Evolutionary conservation across 2,797 vertebrate species (phyloP).

Genomic region (Anisognathus igniventris): DNA sequence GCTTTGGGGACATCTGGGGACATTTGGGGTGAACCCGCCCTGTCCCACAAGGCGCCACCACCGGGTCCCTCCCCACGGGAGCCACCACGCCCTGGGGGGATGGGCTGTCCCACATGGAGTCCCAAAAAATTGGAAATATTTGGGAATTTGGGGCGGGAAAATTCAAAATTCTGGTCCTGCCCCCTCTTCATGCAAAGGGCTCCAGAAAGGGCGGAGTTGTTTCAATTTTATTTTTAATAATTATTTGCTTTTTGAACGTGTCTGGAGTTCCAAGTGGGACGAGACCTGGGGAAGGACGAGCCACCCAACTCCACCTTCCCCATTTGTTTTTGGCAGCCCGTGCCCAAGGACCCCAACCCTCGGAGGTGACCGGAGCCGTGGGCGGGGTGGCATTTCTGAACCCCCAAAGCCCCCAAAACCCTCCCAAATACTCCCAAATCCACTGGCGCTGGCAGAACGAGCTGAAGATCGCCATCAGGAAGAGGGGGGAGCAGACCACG

Average conservation of each 20-base stretch:
- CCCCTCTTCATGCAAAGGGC: background rate
- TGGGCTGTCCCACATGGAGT: accelerated
- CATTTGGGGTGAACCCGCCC: background rate
- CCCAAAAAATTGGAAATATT: background rate
- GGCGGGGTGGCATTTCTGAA: background rate
- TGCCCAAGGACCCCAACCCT: background rate
- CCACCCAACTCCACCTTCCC: background rate
- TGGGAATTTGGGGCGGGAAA: background rate
- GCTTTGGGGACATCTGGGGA: background rate
- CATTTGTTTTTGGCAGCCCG: background rate
- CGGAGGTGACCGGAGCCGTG: background rate
- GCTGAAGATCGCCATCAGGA: accelerated
- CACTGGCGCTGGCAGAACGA: background rate
- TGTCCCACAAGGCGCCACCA: background rate
- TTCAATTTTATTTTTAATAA: background rate
- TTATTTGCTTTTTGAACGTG: background rate
- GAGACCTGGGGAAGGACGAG: background rate
- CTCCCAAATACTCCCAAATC: background rate
- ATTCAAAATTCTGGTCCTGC: background rate
- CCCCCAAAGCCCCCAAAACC: accelerated
- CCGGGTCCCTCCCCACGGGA: background rate
- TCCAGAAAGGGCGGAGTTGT: accelerated
- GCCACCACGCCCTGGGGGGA: background rate
- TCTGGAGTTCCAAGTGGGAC: background rate
- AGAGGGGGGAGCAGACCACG: accelerated